Evolutionary conservation across 2,888 invertebrate genomes (phyloP).

Genomic region (Cepaea hortensis): DNA sequence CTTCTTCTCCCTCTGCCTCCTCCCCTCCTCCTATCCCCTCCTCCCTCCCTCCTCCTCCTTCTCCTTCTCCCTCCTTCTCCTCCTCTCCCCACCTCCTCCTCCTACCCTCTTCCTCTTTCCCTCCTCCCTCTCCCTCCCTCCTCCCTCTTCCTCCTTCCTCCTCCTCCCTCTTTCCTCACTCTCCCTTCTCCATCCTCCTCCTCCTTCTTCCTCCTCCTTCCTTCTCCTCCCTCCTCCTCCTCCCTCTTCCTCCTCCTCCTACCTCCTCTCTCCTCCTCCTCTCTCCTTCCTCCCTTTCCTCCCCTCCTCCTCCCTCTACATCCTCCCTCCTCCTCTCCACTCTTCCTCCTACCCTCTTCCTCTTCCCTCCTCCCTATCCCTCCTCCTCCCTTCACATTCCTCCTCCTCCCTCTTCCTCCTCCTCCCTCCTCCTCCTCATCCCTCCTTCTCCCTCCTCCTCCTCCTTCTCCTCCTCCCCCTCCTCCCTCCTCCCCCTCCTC

Average conservation of each 20-base stretch:
- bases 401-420: background rate
- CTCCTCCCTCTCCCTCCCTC: background rate
- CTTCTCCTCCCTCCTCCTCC: background rate
- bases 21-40: too few species aligned
- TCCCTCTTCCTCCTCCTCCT: too few species aligned
- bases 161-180: too few species aligned
- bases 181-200: too few species aligned
- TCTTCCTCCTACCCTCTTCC: too few species aligned
- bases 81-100: too few species aligned
- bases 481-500: background rate
- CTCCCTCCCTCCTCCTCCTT: too few species aligned
- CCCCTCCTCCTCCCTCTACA: background rate
- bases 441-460: background rate
- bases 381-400: too few species aligned
- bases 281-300: background rate
- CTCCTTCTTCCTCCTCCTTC: background rate
- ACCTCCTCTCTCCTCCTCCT: constrained; percentile 11
- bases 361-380: too few species aligned
- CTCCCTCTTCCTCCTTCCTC: background rate
- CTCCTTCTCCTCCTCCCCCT: background rate
- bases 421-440: too few species aligned
- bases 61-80: too few species aligned
- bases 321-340: background rate
- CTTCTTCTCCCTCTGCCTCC: too few species aligned
- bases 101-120: constrained; percentile 36